A percentile compares a stretch with the other conserved stretches of the same genome.
Conservation (phyloP, 2,797 vertebrate genomes). For the Hybognathus amarus region DNA sequence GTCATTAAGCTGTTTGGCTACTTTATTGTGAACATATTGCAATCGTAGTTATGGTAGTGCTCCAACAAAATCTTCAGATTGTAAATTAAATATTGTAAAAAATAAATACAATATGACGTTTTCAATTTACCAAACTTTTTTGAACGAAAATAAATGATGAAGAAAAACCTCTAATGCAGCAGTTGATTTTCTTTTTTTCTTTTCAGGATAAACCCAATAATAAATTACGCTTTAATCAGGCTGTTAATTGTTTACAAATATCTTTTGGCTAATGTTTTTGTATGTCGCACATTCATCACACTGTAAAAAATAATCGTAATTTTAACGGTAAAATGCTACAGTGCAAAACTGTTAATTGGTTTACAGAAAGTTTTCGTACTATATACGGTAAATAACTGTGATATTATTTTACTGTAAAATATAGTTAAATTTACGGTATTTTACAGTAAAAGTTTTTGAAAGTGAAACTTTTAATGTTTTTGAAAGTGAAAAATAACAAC, state of each 20-base stretch:
- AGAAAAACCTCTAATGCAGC: background rate
- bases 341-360: no score
- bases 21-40: constrained; percentile 17
- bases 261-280: background rate
- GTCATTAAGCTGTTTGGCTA: background rate
- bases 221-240: constrained; percentile 15
- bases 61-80: constrained; percentile 1
- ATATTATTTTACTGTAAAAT: no score
- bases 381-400: no score
- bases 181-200: background rate
- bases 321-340: no score
- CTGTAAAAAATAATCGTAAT: no score
- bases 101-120: background rate
- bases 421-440: no score
- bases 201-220: constrained; percentile 8
- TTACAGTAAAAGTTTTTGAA: no score
- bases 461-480: no score
- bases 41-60: background rate
- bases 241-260: background rate
- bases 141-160: background rate
- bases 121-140: constrained; percentile 2
- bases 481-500: no score
- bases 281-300: background rate
- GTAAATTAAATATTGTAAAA: background rate
- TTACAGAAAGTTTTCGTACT: no score